Percentiles rank a stretch among this genome's conserved stretches.
These are phyloP conservation scores for Bicyclus anynana DNA, from an alignment of 1,140 invertebrate species.

Conservation along the genomic window DNA sequence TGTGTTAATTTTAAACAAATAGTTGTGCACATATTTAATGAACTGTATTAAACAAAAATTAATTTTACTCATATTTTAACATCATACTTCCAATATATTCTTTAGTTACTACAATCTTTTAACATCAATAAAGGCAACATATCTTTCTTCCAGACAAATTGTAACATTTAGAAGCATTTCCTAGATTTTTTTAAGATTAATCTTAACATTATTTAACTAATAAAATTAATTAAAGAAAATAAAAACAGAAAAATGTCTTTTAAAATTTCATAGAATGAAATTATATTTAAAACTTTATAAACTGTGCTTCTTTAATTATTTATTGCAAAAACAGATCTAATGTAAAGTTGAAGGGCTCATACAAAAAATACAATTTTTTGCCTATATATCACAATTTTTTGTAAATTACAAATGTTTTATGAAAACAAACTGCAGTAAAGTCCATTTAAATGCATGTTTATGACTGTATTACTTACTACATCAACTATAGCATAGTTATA, in stretches of 20 bases:
- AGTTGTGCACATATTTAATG: background rate
- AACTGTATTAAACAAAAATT: too few relatives aligned
- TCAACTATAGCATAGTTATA: background rate
- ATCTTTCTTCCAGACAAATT: slow-evolving; percentile 9
- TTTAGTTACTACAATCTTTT: background rate
- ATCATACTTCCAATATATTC: background rate
- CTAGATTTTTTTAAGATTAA: background rate
- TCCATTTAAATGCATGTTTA: background rate
- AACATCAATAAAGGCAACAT: slow-evolving; percentile 24
- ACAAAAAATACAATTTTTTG: background rate
- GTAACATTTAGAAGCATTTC: background rate
- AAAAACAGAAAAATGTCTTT: background rate
- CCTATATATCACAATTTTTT: background rate
- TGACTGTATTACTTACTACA: background rate
- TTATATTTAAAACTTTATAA: background rate
- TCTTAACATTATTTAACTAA: background rate
- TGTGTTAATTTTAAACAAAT: slow-evolving; percentile 11
- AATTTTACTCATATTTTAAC: background rate
- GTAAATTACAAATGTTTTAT: background rate
- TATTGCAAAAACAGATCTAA: background rate
- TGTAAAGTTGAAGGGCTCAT: background rate
- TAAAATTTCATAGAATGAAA: background rate
- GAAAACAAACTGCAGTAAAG: background rate
- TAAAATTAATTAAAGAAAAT: background rate
- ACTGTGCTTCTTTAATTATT: background rate